phyloP scores from a whole-genome alignment of 2,797 vertebrate genomes.

The Paratrypauchen microcephalus region DNA sequence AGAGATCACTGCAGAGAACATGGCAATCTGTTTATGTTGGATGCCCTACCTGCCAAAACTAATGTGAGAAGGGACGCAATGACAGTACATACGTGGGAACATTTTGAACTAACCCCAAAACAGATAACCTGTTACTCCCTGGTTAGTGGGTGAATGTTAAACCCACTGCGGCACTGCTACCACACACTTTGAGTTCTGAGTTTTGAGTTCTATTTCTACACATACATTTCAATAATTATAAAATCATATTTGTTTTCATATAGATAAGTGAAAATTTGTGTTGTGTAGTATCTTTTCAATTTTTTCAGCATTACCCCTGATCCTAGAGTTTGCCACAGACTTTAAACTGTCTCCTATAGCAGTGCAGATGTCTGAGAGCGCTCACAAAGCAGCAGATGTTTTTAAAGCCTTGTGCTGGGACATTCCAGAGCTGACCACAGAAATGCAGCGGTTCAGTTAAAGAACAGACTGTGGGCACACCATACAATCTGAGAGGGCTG shows the following conservation, averaged over 20 bases:
- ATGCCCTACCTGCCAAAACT: background rate
- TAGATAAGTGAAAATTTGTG: background rate
- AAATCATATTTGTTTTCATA: background rate
- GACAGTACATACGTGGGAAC: background rate
- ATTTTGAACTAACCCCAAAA: background rate
- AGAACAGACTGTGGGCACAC: slow-evolving; percentile 64
- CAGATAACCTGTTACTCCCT: background rate
- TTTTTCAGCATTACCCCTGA: slow-evolving; percentile 12
- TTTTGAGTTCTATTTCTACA: too few relatives aligned
- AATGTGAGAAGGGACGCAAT: background rate
- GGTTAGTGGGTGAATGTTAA: background rate
- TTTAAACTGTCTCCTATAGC: background rate
- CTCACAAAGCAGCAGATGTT: slow-evolving; percentile 30
- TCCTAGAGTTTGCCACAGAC: background rate
- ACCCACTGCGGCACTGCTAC: background rate
- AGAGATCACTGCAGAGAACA: too few relatives aligned
- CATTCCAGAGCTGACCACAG: slow-evolving; percentile 66
- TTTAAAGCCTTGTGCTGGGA: slow-evolving; percentile 41
- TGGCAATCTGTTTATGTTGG: background rate
- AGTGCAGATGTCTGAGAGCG: slow-evolving; percentile 14
- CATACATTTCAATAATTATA: background rate
- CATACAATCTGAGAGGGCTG: background rate
- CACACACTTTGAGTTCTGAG: background rate
- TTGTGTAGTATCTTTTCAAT: background rate
- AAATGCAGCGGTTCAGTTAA: slow-evolving; percentile 64